Evolutionary conservation across 2,797 vertebrate species (phyloP).

Genomic region (Thalassophryne amazonica): DNA sequence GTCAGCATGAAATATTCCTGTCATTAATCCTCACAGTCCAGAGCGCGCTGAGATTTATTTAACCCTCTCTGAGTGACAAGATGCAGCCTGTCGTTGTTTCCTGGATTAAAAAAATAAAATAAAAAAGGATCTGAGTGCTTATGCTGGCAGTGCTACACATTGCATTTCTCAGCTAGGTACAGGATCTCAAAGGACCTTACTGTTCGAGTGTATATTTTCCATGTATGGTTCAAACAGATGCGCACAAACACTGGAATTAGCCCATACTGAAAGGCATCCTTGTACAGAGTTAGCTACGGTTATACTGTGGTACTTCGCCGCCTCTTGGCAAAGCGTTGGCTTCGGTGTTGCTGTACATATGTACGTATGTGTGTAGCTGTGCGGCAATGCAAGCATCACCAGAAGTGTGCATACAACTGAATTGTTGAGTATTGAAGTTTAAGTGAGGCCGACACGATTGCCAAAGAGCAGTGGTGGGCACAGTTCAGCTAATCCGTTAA

Average conservation of each 20-base stretch:
- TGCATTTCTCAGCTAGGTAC: constrained; percentile 1
- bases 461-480: constrained; percentile 14
- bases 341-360: neutral
- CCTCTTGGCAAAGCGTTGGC: constrained; percentile 43
- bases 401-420: too few relatives aligned
- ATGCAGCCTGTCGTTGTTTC: constrained; percentile 16
- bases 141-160: constrained; percentile 24
- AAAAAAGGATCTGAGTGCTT: constrained; percentile 28
- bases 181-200: constrained; percentile 30
- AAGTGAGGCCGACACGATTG: neutral
- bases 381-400: neutral
- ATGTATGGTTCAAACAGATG: constrained; percentile 19
- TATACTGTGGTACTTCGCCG: constrained; percentile 21
- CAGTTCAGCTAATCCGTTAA: too few relatives aligned
- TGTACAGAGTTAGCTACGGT: constrained; percentile 13
- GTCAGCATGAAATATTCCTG: constrained; percentile 34
- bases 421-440: too few relatives aligned
- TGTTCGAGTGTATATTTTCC: constrained; percentile 9
- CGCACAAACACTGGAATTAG: constrained; percentile 7
- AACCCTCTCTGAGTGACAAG: constrained; percentile 31
- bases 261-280: constrained; percentile 38
- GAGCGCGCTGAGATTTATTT: constrained; percentile 25
- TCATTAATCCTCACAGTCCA: constrained; percentile 39
- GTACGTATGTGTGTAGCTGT: constrained; percentile 11
- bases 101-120: constrained; percentile 12